Evolutionary conservation across 2,113 vertebrate genomes (phyloP), one percentile per base, ranked within the genome.

Genomic region (Psephotus haematonotus): DNA sequence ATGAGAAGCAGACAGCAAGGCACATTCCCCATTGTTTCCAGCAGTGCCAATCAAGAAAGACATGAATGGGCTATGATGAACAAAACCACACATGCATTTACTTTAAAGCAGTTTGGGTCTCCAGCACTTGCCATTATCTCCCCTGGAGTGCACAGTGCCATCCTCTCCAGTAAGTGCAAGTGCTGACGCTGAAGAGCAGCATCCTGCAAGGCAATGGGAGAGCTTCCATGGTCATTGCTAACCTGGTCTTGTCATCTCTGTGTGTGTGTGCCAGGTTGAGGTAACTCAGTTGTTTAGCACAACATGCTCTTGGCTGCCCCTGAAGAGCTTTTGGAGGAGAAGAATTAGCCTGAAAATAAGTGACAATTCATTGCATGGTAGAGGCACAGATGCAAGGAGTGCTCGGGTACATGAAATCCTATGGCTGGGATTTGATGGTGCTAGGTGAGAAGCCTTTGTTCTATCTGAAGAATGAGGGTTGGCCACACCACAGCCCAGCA

Each of bases 81-180:
- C 37, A 82, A 69, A 82, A 79, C 2, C 23, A 74, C 4, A 2
- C 0, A 0, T 35, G 15, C 31, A n/a, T 49, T 24, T 78, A 31
- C 47, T 82, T 69, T 53, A 74, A 78, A 78, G 53, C 43, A 59
- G 27, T 47, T 39, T 59, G 17, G 31, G n/a, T 74, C 55, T 75
- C 39, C 16, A 43, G 60, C 19, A 27, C 17, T 18, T 25, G 15
- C 39, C 35, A 5, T 52, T 78, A 37, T 82, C 80, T 85, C 19
- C 12, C 27, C 49, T 64, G 49, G 20, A 24, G 27, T 5, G 12
- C 33, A 12, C n/a, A 0, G 0, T 28, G 24, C 5, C 27, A 28
- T 31, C 75, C 47, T 65, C 60, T 74, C 18, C 44, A 41, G 15
- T 22, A 35, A 25, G 15, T 11, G 16, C n/a, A 39, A 55, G 49